Percentiles rank a stretch among this genome's conserved stretches.
Evolutionary conservation across 2,797 vertebrate genomes (phyloP).

Genomic region (Gastrophryne carolinensis): DNA sequence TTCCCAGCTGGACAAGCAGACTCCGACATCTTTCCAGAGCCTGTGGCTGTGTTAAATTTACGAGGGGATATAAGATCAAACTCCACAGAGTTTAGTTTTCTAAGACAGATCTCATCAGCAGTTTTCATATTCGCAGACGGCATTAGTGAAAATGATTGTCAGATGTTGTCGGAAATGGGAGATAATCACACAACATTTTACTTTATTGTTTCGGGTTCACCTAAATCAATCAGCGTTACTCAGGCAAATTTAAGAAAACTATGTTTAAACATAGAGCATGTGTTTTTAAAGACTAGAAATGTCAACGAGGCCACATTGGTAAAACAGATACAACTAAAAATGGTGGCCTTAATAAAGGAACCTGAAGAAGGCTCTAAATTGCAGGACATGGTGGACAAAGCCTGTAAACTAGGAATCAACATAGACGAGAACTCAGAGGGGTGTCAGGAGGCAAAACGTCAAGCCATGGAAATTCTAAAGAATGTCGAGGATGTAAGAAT

Average conservation of each 20-base stretch:
- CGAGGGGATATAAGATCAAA: conserved; percentile 71
- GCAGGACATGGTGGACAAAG: conserved; percentile 63
- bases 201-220: conserved; percentile 57
- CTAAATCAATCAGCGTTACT: conserved; percentile 24
- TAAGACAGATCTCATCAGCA: conserved; percentile 71
- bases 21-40: conserved; percentile 66
- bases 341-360: conserved; percentile 51
- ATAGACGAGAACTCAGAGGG: conserved; percentile 73
- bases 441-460: conserved; percentile 62
- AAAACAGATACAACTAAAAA: conserved; percentile 37
- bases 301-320: conserved; percentile 48
- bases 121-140: conserved; percentile 79
- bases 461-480: conserved; percentile 62
- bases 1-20: conserved; percentile 64
- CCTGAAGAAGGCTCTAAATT: conserved; percentile 62
- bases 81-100: conserved; percentile 66
- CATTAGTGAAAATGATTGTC: conserved; percentile 66
- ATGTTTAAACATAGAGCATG: conserved; percentile 53
- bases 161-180: conserved; percentile 34
- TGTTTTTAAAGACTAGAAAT: conserved; percentile 58
- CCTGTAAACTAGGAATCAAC: conserved; percentile 62
- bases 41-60: conserved; percentile 73
- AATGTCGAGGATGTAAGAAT: conserved; percentile 54
- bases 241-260: conserved; percentile 50
- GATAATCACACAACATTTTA: conserved; percentile 51